Base-by-base conservation (phyloP, 2,113 vertebrate genomes). In the Megaleporinus macrocephalus region DNA sequence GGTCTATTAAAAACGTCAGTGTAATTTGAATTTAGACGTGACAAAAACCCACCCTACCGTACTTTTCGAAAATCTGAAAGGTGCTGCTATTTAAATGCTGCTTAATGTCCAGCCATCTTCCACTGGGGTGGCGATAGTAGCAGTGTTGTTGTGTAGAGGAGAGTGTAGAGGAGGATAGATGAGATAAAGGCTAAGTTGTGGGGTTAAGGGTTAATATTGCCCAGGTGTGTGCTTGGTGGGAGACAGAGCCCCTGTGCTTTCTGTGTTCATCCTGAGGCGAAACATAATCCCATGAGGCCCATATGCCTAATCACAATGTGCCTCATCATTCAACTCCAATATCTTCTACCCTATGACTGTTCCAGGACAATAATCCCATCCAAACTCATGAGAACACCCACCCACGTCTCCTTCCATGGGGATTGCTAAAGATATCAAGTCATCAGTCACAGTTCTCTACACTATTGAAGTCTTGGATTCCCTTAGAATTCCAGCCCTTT, bases 181-280 rank as follows among this genome's bases (percentile, higher is more conserved):
- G 80, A 87, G 88, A 88, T 89, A 89, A 68, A 80, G 70, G 83
- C 69, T 73, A 85, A 36, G 49, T 27, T 66, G 14, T 14, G 59
- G 61, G 89, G 78, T 86, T 83, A 68, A 71, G 68, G 88, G 87
- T 69, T 93, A 94, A 93, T 86, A 61, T 84, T 71, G 73, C 16
- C 87, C 92, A 94, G 92, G 92, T 93, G 92, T 86, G 85, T 69
- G 80, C 79, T 77, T 89, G 80, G 88, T 82, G 78, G 72, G 79
- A 87, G 79, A 80, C 47, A 74, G 77, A 84, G 27, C 30, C 41
- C 49, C 68, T 74, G 76, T 29, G 73, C 85, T 90, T 86, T 24
- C 76, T 86, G 80, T 90, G 87, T 84, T 90, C 91, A 91, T 90
- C 66, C 78, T 53, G 76, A 79, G 53, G 70, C 79, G 63, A 85